These are phyloP conservation scores for Coendou prehensilis DNA, from an alignment of 2,797 vertebrate genomes.

Conservation along the genomic window DNA sequence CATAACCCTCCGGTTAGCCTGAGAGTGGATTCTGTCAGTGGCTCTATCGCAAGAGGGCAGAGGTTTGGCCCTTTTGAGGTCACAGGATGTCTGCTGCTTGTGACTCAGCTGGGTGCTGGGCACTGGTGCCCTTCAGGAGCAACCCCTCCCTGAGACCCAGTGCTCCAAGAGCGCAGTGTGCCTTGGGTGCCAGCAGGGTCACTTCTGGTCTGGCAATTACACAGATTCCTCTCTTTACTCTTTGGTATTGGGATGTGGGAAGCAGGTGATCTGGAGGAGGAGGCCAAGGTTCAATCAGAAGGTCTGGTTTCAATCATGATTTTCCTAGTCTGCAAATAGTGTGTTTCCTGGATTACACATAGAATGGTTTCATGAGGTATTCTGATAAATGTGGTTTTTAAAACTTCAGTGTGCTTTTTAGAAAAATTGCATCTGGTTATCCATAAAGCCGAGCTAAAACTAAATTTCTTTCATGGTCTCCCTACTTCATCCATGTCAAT, in stretches of 20 bases:
- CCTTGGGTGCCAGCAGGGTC: neutral
- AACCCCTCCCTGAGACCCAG: neutral
- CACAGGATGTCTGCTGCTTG: neutral
- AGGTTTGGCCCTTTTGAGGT: neutral
- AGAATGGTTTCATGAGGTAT: conserved; percentile 79
- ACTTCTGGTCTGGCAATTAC: neutral
- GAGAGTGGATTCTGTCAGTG: neutral
- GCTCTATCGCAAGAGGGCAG: neutral
- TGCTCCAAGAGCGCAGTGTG: neutral
- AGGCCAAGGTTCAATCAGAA: neutral
- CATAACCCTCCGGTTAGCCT: neutral
- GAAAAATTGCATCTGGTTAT: conserved; percentile 67
- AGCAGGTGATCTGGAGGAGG: neutral
- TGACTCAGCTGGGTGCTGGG: neutral
- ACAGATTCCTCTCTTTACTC: neutral
- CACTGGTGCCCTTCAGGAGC: neutral
- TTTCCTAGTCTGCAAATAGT: conserved; percentile 81
- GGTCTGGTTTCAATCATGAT: conserved; percentile 60
- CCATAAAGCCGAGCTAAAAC: conserved; percentile 79
- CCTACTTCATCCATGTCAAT: conserved; percentile 68
- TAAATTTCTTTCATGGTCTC: conserved; percentile 69
- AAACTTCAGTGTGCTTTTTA: conserved; percentile 60
- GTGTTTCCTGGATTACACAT: conserved; percentile 84
- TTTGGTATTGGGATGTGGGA: neutral
- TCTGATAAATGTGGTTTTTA: conserved; percentile 85